A percentile compares a stretch with the other conserved stretches of the same genome.
Evolutionary conservation across 2,888 invertebrate species (phyloP).

Genomic region (Acrocyrtus sp.): DNA sequence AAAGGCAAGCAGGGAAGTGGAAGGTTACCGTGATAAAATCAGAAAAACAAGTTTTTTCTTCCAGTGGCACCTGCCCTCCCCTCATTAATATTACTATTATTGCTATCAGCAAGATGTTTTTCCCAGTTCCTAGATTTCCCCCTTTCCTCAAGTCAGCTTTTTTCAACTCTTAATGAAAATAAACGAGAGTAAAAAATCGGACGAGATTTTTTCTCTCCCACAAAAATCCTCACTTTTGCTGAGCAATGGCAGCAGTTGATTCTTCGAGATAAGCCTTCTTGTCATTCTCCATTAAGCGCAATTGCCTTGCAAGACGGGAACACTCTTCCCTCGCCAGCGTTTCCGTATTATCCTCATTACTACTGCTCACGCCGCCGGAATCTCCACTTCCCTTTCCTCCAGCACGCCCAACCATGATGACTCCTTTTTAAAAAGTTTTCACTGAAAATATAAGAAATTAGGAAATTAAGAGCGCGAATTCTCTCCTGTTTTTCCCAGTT

Average conservation of each 20-base stretch:
- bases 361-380: too few relatives aligned
- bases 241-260: slow-evolving; percentile 58
- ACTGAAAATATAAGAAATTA: slow-evolving; percentile 5
- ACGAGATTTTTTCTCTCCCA: too few relatives aligned
- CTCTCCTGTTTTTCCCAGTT: background rate
- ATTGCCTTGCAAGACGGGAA: slow-evolving; percentile 54
- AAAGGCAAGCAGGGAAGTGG: background rate
- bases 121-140: background rate
- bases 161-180: too few relatives aligned
- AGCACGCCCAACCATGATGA: slow-evolving; percentile 16
- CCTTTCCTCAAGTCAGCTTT: background rate
- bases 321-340: slow-evolving; percentile 59
- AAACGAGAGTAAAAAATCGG: too few relatives aligned
- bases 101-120: background rate
- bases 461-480: background rate
- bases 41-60: slow-evolving; percentile 5
- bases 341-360: slow-evolving; percentile 60
- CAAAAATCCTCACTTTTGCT: slow-evolving; percentile 57
- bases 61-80: too few relatives aligned
- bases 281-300: slow-evolving; percentile 62
- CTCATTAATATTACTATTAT: background rate
- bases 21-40: background rate
- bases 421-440: too few relatives aligned
- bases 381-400: slow-evolving; percentile 19
- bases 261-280: slow-evolving; percentile 62